Conservation (phyloP, 2,888 invertebrate species). For the Hedya salicella region DNA sequence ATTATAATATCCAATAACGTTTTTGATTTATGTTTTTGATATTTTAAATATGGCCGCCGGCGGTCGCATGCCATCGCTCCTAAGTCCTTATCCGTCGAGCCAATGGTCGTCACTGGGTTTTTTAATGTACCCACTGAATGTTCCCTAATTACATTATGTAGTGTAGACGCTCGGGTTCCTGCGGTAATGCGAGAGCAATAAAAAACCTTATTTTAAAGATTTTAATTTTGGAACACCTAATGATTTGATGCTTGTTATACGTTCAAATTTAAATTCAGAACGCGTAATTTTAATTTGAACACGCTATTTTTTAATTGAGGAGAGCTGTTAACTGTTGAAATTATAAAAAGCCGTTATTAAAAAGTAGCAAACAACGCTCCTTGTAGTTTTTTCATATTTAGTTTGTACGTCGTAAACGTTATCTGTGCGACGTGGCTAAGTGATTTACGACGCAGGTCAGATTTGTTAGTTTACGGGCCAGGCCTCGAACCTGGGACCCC, state of each 20-base stretch:
- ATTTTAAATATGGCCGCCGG: conserved; percentile 80
- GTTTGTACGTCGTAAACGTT: conserved; percentile 75
- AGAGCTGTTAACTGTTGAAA: conserved; percentile 24
- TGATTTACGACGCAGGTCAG: conserved; percentile 83
- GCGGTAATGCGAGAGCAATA: conserved; percentile 59
- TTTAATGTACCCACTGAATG: conserved; percentile 62
- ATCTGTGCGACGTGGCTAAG: conserved; percentile 82
- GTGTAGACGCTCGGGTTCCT: conserved; percentile 60
- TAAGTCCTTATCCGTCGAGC: conserved; percentile 63
- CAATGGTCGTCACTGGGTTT: conserved; percentile 72
- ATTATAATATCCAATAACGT: conserved; percentile 77
- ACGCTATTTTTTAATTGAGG: conserved; percentile 41
- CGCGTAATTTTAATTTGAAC: conserved; percentile 51
- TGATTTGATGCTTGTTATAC: conserved; percentile 35
- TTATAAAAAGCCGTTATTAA: conserved; percentile 51
- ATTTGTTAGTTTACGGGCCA: conserved; percentile 81
- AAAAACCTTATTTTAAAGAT: conserved; percentile 57
- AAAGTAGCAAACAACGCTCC: conserved; percentile 51
- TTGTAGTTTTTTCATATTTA: conserved; percentile 60
- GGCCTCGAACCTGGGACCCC: conserved; percentile 75
- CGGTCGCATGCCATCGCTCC: conserved; percentile 58
- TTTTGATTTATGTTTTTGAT: conserved; percentile 80
- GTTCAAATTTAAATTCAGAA: conserved; percentile 45
- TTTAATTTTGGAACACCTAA: conserved; percentile 49
- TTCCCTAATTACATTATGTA: conserved; percentile 77